A percentile compares a stretch with the other conserved stretches of the same genome.
Conservation (phyloP, 2,888 invertebrate genomes). For the Hydropsyche betteni region DNA sequence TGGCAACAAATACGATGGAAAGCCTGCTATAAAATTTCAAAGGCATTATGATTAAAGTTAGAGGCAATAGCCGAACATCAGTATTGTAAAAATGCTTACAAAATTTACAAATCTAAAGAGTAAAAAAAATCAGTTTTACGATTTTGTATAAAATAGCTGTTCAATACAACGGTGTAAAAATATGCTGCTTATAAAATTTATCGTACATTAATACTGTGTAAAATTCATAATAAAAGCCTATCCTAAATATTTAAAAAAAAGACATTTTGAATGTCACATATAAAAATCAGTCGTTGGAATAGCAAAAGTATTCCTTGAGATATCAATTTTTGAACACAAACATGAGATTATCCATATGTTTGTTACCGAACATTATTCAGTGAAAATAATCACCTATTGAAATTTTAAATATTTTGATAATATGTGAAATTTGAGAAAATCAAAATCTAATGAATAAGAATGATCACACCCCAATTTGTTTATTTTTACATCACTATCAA, state of each 20-base stretch:
- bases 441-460: too few relatives aligned
- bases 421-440: too few relatives aligned
- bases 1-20: too few relatives aligned
- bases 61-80: too few relatives aligned
- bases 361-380: not conserved
- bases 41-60: too few relatives aligned
- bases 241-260: conserved; percentile 30
- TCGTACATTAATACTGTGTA: not conserved
- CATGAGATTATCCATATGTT: not conserved
- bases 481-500: too few relatives aligned
- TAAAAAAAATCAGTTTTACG: not conserved
- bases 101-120: not conserved
- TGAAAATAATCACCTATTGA: not conserved
- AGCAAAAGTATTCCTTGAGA: conserved; percentile 31
- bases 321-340: conserved; percentile 32
- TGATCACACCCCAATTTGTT: too few relatives aligned
- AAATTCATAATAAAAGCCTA: conserved; percentile 11
- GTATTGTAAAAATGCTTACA: not conserved
- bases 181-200: conserved; percentile 3
- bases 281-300: conserved; percentile 40
- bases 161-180: conserved; percentile 6
- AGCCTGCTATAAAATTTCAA: too few relatives aligned
- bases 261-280: conserved; percentile 39
- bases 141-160: not conserved
- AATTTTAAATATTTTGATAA: too few relatives aligned